Conservation (phyloP, 2,797 vertebrate genomes). For the Pipistrellus pipistrellus region DNA sequence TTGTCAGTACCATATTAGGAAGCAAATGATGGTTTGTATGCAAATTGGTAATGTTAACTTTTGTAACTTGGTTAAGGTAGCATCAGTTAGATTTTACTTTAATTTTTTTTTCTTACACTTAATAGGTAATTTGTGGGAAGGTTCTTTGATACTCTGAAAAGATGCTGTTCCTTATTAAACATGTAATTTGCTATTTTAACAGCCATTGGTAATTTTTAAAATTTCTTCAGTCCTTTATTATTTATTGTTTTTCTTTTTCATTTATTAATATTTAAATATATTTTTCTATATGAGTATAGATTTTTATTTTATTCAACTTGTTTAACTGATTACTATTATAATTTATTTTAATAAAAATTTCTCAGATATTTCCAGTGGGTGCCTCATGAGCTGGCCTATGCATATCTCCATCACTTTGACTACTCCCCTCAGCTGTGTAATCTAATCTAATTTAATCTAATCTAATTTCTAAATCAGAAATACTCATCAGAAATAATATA, state of each 20-base stretch:
- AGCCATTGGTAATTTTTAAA: not conserved
- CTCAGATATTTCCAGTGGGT: not conserved
- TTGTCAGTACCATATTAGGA: not conserved
- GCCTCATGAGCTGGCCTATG: not conserved
- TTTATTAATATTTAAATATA: constrained; percentile 12
- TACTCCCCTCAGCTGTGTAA: no score
- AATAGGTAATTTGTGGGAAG: not conserved
- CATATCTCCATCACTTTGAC: no score
- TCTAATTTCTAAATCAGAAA: no score
- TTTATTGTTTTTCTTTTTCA: not conserved
- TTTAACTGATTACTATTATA: not conserved
- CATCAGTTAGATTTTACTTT: not conserved
- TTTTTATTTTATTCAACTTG: not conserved
- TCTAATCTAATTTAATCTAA: not conserved
- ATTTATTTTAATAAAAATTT: not conserved
- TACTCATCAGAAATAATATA: no score
- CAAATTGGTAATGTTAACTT: not conserved
- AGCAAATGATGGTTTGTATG: not conserved
- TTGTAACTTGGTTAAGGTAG: not conserved
- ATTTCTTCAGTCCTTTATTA: not conserved
- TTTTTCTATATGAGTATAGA: not conserved
- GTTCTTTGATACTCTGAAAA: not conserved
- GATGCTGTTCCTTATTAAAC: not conserved
- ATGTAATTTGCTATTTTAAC: not conserved
- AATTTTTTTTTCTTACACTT: not conserved